Conservation (phyloP, 2,797 vertebrate species). For the Molossus alvarezi region DNA sequence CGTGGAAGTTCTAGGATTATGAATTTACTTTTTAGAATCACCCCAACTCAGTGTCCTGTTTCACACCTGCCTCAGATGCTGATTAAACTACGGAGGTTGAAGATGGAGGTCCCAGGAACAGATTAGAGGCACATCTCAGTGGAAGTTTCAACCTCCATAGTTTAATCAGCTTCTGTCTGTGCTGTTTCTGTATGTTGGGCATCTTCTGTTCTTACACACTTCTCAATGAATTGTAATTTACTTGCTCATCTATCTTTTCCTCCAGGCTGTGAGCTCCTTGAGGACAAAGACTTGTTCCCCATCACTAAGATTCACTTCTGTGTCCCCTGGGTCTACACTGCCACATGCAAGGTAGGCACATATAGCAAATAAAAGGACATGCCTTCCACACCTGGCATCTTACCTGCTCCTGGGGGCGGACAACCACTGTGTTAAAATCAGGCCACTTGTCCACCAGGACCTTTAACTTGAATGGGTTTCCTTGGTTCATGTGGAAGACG, state of each 20-base stretch:
- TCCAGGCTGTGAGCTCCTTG: not conserved
- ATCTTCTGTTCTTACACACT: not conserved
- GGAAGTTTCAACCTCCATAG: not conserved
- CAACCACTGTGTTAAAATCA: conserved; percentile 79
- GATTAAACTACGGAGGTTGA: too few relatives aligned
- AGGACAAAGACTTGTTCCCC: not conserved
- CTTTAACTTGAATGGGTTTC: conserved; percentile 81
- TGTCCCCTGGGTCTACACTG: not conserved
- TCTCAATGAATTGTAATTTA: not conserved
- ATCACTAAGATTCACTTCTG: not conserved
- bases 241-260: not conserved
- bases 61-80: too few relatives aligned
- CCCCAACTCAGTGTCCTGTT: not conserved
- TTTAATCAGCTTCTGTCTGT: not conserved
- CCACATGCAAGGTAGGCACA: too few relatives aligned
- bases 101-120: too few relatives aligned
- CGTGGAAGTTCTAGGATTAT: not conserved
- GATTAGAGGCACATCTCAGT: too few relatives aligned
- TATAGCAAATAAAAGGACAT: not conserved
- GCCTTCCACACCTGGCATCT: not conserved
- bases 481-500: conserved; percentile 69
- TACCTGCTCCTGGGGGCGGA: conserved; percentile 79
- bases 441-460: conserved; percentile 83
- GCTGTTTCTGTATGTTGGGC: not conserved
- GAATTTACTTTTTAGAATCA: not conserved